Evolutionary conservation across 2,888 invertebrate genomes (phyloP).

Genomic region (Hoplodrina blanda): DNA sequence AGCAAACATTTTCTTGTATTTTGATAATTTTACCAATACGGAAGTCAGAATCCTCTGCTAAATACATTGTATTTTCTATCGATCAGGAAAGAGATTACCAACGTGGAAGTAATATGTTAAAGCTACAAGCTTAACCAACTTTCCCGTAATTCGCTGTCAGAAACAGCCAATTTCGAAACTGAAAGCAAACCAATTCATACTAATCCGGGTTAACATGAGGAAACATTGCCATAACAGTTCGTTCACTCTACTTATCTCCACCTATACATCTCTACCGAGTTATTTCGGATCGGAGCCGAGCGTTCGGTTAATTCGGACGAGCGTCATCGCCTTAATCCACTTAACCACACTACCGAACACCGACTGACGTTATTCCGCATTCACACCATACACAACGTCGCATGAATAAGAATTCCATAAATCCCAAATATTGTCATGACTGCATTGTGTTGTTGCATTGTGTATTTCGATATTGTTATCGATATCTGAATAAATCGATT

Average conservation of each 20-base stretch:
- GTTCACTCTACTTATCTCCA: constrained; percentile 47
- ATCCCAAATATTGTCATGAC: constrained; percentile 33
- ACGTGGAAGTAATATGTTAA: constrained; percentile 6
- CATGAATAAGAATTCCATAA: constrained; percentile 47
- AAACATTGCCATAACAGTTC: constrained; percentile 51
- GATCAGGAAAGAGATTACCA: neutral
- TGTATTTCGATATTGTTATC: neutral
- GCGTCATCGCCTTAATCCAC: constrained; percentile 69
- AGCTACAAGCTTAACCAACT: constrained; percentile 11
- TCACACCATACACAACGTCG: constrained; percentile 38
- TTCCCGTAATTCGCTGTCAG: constrained; percentile 1
- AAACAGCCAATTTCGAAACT: constrained; percentile 28
- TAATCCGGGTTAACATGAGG: constrained; percentile 25
- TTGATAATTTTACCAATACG: neutral
- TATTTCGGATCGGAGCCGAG: constrained; percentile 59
- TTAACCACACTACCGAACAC: constrained; percentile 61
- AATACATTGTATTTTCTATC: neutral
- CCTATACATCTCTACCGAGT: constrained; percentile 43
- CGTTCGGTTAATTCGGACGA: constrained; percentile 62
- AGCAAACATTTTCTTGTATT: neutral
- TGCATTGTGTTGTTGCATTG: constrained; percentile 25
- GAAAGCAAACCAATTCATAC: constrained; percentile 32
- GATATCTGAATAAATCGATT: constrained; percentile 3
- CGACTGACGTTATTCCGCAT: constrained; percentile 57
- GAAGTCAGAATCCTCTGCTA: neutral